Conservation (phyloP, 2,888 invertebrate species). For the Ceraclea dissimilis region DNA sequence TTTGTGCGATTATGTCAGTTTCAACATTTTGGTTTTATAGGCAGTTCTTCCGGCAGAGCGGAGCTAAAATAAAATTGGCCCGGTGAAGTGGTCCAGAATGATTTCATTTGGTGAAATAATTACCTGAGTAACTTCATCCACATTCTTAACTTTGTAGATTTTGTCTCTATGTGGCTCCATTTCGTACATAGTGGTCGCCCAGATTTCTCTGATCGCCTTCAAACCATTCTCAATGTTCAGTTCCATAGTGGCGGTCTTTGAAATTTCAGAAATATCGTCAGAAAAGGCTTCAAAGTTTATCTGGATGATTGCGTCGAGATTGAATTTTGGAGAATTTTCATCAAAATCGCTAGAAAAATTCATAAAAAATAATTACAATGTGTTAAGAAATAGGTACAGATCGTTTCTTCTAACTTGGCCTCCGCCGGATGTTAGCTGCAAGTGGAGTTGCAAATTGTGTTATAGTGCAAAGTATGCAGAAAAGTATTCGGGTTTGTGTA, state of each 20-base stretch:
- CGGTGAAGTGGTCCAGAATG: too few species aligned
- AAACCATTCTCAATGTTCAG: slow-evolving; percentile 77
- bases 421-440: too few species aligned
- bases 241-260: slow-evolving; percentile 84
- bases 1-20: too few species aligned
- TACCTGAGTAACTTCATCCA: slow-evolving; percentile 71
- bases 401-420: too few species aligned
- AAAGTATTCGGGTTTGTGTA: too few species aligned
- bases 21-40: too few species aligned
- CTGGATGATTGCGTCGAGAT: slow-evolving; percentile 69
- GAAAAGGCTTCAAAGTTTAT: slow-evolving; percentile 76
- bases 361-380: neutral
- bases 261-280: slow-evolving; percentile 78
- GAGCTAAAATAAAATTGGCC: too few species aligned
- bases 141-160: slow-evolving; percentile 62
- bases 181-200: slow-evolving; percentile 65
- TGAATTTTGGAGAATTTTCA: slow-evolving; percentile 69
- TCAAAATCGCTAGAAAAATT: slow-evolving; percentile 59
- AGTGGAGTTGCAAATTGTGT: too few species aligned
- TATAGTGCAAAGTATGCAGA: too few species aligned
- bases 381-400: neutral
- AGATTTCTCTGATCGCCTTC: slow-evolving; percentile 60
- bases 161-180: slow-evolving; percentile 63
- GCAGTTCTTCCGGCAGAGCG: too few species aligned
- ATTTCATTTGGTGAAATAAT: too few species aligned